Conservation (phyloP, 1,140 invertebrate species). For the Latrodectus geometricus region DNA sequence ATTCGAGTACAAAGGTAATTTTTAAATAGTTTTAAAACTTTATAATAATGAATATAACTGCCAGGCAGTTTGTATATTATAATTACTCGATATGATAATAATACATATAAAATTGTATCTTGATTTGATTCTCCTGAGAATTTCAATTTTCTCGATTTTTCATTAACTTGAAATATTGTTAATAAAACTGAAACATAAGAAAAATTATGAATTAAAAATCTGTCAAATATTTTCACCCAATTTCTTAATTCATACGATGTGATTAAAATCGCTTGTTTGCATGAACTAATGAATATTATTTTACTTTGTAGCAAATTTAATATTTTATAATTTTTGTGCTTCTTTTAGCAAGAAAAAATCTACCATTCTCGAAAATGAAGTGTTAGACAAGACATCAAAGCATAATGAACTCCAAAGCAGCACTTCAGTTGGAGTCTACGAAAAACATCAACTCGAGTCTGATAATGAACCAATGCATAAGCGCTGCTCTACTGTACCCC, state of each 20-base stretch:
- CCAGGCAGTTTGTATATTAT: too few relatives aligned
- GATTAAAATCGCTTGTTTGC: background rate
- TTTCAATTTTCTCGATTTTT: too few relatives aligned
- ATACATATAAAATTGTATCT: too few relatives aligned
- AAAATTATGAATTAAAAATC: too few relatives aligned
- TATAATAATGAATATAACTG: too few relatives aligned
- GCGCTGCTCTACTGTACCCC: conserved; percentile 1
- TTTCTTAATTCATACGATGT: too few relatives aligned
- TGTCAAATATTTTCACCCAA: too few relatives aligned
- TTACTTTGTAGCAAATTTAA: background rate
- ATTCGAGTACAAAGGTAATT: too few relatives aligned
- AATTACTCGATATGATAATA: too few relatives aligned
- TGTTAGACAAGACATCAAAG: conserved; percentile 3
- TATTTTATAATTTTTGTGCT: background rate
- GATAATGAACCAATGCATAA: background rate
- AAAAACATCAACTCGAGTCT: background rate
- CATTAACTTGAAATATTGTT: too few relatives aligned
- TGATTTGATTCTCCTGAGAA: too few relatives aligned
- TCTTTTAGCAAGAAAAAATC: conserved; percentile 37
- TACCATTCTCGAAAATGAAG: conserved; percentile 11
- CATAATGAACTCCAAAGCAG: background rate
- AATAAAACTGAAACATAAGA: background rate
- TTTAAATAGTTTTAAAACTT: too few relatives aligned
- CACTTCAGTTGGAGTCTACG: background rate
- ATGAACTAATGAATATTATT: background rate